Evolutionary conservation across 2,113 vertebrate species (phyloP), one percentile per base, ranked within the genome.

Genomic region (Xenopus borealis): DNA sequence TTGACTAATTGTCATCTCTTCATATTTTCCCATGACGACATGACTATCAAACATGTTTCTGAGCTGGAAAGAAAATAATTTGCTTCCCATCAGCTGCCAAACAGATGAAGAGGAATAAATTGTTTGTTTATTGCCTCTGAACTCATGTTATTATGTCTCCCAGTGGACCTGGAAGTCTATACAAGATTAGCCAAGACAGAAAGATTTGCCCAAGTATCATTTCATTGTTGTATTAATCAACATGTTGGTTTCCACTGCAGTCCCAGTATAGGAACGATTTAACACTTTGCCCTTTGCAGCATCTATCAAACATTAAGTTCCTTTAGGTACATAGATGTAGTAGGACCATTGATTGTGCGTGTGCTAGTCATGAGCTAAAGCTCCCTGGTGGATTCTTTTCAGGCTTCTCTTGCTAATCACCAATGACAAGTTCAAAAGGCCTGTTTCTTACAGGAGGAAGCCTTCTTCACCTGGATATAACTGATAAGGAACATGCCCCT

Each of bases 11-110:
- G n/a, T n/a, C n/a, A n/a, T n/a, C n/a, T n/a, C n/a, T n/a, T n/a
- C n/a, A n/a, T n/a, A n/a, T n/a, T n/a, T n/a, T n/a, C n/a, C n/a
- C n/a, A n/a, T n/a, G n/a, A n/a, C n/a, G n/a, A n/a, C n/a, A n/a
- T n/a, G n/a, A n/a, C n/a, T n/a, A n/a, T n/a, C n/a, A n/a, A n/a
- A n/a, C n/a, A n/a, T n/a, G n/a, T n/a, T n/a, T n/a, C n/a, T n/a
- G n/a, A n/a, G n/a, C n/a, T n/a, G n/a, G n/a, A n/a, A 71, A 78
- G 84, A 79, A 82, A 73, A 67, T 16, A 72, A 75, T 68, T n/a
- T 16, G 13, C 13, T 57, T n/a, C 10, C 46, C 13, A 50, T 12
- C 46, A 50, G 46, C 3, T 2, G 46, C 10, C 46, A 50, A 50
- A 14, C 10, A 50, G 46, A 50, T 50, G 3, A 2, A 50, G 46